These are phyloP conservation scores for Aegithalos caudatus DNA, from an alignment of 2,113 vertebrate genomes.

Conservation along the genomic window DNA sequence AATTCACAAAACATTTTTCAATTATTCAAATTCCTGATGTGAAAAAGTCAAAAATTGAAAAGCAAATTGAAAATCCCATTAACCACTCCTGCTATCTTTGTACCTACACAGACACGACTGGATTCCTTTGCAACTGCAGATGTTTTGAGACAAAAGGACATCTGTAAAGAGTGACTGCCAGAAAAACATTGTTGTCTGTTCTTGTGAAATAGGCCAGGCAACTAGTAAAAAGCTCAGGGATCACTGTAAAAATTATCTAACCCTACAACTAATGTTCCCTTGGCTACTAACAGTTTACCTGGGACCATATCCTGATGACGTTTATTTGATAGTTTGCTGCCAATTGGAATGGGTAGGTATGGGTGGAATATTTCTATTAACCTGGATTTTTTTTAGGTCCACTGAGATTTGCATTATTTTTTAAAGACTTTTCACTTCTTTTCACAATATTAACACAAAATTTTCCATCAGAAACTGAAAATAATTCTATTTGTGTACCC, in stretches of 20 bases:
- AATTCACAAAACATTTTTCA: constrained; percentile 50
- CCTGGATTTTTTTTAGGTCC: not conserved
- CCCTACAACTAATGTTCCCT: not conserved
- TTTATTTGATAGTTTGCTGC: not conserved
- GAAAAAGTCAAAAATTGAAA: constrained; percentile 39
- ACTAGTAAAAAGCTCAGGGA: constrained; percentile 15
- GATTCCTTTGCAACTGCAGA: not conserved
- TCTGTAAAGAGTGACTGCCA: not conserved
- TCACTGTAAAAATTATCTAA: not conserved
- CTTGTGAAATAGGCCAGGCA: not conserved
- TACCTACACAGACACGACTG: not conserved
- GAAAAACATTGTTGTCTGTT: not conserved
- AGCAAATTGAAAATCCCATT: constrained; percentile 51
- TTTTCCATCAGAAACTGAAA: not conserved
- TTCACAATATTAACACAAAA: not conserved
- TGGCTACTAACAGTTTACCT: not conserved
- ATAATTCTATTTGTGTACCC: not conserved
- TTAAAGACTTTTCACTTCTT: fast-evolving
- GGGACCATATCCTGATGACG: not conserved
- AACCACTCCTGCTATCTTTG: not conserved
- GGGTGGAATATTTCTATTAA: not conserved
- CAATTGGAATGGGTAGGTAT: not conserved
- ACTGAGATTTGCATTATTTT: not conserved
- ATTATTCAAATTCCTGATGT: constrained; percentile 37
- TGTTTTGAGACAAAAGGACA: not conserved